Evolutionary conservation across 2,113 vertebrate species (phyloP), one percentile per base, ranked within the genome.

Genomic region (Eulacestoma nigropectus): DNA sequence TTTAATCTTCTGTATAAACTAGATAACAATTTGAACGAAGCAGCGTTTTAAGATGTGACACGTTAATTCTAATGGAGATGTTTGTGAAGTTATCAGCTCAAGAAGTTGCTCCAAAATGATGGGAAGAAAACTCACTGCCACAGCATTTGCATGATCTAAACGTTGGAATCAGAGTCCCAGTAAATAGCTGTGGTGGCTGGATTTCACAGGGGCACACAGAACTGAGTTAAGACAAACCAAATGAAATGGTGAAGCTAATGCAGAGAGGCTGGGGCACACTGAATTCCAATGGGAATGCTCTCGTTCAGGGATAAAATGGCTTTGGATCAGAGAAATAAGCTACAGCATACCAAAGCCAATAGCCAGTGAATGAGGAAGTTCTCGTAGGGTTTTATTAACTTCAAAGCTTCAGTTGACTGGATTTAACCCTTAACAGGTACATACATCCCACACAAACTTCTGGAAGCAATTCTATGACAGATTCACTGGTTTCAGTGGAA

Each of bases 1-100:
- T 75, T 80, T 92, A 62, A 93, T 96, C 68, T 94, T 75, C 76
- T 85, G 41, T 87, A 46, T 50, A 95, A 88, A 75, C 65, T 91
- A 93, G 84, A 62, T 90, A 92, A 57, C 82, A 82, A 75, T 89
- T 94, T 62, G 73, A 90, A 90, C 8, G 17, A 81, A 87, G 42
- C 33, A 80, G 84, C 82, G 72, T 87, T 93, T 96, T 82, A 91
- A 92, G 64, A 79, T 37, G 29, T 26, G 62, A 78, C 44, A 67
- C 0, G 0, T 25, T 84, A 77, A 90, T 83, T 89, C 49, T 87
- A 90, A 90, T 17, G 30, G 72, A 89, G 68, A 57, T 0, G 0
- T 49, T 65, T 56, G 75, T 70, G 73, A 87, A 72, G 17, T 69
- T 94, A 84, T 25, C 88, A 78, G 56, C 60, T 78, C 60, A 49